phyloP scores from a whole-genome alignment of 2,113 vertebrate species.

The Bubo bubo region DNA sequence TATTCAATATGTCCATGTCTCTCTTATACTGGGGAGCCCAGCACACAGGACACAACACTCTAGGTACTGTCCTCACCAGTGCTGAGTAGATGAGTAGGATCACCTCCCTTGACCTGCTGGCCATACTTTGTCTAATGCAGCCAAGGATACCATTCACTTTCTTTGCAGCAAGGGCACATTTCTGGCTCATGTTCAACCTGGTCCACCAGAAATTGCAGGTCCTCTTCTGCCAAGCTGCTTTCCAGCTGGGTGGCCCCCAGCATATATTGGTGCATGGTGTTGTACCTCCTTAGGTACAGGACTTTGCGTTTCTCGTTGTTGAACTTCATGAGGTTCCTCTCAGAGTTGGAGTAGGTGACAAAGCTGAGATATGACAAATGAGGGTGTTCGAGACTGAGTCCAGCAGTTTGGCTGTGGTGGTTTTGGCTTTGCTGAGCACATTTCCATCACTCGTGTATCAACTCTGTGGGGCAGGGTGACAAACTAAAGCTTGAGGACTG shows the following conservation, averaged over 20 bases:
- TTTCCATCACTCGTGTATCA: not conserved
- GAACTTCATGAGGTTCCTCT: not conserved
- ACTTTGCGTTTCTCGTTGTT: not conserved
- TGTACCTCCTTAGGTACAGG: not conserved
- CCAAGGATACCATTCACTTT: rapidly evolving
- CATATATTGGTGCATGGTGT: not conserved
- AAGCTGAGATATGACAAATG: not conserved
- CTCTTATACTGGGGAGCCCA: not conserved
- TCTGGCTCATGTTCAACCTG: no score
- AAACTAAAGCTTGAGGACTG: not conserved
- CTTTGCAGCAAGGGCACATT: rapidly evolving
- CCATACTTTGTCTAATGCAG: not conserved
- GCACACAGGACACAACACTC: not conserved
- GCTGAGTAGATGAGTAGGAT: not conserved
- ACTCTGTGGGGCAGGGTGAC: not conserved
- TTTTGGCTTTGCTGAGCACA: not conserved
- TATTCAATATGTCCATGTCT: not conserved
- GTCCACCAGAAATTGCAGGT: no score
- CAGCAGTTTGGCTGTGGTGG: not conserved
- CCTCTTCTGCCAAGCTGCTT: no score
- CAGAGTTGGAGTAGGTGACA: not conserved
- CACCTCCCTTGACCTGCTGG: not conserved
- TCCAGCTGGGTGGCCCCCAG: not conserved
- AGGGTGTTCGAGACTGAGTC: rapidly evolving
- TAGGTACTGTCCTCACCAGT: not conserved